Percentiles rank a stretch among this genome's conserved stretches.
These are phyloP conservation scores for Axinella damicornis DNA, from an alignment of 37 sponge, comb jelly and placozoan genomes.

Conservation along the genomic window DNA sequence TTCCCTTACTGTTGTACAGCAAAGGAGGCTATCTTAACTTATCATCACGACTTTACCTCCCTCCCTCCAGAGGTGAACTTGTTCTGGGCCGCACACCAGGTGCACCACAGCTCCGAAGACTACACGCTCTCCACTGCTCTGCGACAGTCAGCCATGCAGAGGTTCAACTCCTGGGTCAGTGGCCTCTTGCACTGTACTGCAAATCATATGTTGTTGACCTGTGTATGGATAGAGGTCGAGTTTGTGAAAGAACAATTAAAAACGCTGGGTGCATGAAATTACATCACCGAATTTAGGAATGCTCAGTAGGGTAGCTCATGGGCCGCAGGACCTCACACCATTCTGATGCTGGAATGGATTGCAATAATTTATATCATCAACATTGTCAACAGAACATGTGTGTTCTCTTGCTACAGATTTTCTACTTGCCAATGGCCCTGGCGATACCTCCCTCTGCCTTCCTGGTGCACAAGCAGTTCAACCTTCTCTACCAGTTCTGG, in stretches of 20 bases:
- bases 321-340: too few species aligned
- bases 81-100: constrained; percentile 95
- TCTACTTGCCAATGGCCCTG: constrained; percentile 91
- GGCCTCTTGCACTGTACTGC: too few species aligned
- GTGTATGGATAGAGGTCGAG: too few species aligned
- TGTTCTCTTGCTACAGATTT: constrained; percentile 49
- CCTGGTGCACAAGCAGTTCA: constrained; percentile 87
- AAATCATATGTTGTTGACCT: too few species aligned
- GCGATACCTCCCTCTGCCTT: constrained; percentile 84
- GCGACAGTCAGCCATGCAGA: constrained; percentile 82
- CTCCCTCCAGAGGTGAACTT: constrained; percentile 74
- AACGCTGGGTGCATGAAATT: too few species aligned
- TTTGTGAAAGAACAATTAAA: too few species aligned
- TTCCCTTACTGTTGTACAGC: not conserved
- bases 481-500: constrained; percentile 97
- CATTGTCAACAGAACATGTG: too few species aligned
- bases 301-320: too few species aligned
- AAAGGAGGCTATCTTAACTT: not conserved
- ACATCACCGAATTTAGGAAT: too few species aligned
- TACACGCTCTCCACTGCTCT: constrained; percentile 94
- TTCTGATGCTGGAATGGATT: too few species aligned
- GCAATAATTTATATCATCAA: too few species aligned
- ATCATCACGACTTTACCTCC: too few species aligned
- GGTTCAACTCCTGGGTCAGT: constrained; percentile 83
- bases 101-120: constrained; percentile 95